Evolutionary conservation across 1,140 invertebrate species (phyloP).

Genomic region (Panagrolaimus sp.): DNA sequence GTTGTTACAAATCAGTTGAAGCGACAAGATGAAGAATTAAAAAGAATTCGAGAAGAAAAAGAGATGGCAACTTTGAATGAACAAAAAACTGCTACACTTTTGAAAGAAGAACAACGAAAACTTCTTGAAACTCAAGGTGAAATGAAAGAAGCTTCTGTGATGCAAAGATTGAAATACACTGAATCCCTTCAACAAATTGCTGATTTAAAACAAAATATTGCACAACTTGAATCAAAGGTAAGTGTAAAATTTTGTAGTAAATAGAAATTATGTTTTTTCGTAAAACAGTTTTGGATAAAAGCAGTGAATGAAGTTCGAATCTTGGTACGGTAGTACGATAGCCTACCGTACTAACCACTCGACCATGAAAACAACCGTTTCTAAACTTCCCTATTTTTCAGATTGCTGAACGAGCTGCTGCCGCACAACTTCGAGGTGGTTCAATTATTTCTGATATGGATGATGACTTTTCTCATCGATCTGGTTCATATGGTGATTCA

Average conservation of each 20-base stretch:
- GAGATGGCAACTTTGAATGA: conserved; percentile 67
- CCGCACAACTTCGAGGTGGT: conserved; percentile 49
- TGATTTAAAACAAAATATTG: conserved; percentile 89
- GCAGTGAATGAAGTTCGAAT: too few relatives aligned
- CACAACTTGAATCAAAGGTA: conserved; percentile 84
- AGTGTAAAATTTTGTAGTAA: conserved; percentile 33
- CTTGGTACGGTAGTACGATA: too few relatives aligned
- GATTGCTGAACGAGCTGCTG: conserved; percentile 56
- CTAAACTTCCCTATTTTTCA: too few relatives aligned
- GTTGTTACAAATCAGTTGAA: conserved; percentile 86
- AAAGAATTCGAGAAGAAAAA: conserved; percentile 72
- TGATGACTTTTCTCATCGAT: conserved; percentile 47
- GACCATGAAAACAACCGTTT: too few relatives aligned
- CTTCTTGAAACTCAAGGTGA: conserved; percentile 76
- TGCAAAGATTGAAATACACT: conserved; percentile 83
- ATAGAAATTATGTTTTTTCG: too few relatives aligned
- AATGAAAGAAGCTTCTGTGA: conserved; percentile 89
- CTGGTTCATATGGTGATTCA: conserved; percentile 38
- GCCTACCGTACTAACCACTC: too few relatives aligned
- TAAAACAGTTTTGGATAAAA: too few relatives aligned
- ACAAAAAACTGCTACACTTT: conserved; percentile 70
- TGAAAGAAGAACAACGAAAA: conserved; percentile 79
- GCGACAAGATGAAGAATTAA: conserved; percentile 86
- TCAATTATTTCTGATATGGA: conserved; percentile 50
- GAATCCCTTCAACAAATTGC: conserved; percentile 86